A percentile compares a stretch with the other conserved stretches of the same genome.
Evolutionary conservation across 2,797 vertebrate species (phyloP).

Genomic region (Mormyrops attenuatus): DNA sequence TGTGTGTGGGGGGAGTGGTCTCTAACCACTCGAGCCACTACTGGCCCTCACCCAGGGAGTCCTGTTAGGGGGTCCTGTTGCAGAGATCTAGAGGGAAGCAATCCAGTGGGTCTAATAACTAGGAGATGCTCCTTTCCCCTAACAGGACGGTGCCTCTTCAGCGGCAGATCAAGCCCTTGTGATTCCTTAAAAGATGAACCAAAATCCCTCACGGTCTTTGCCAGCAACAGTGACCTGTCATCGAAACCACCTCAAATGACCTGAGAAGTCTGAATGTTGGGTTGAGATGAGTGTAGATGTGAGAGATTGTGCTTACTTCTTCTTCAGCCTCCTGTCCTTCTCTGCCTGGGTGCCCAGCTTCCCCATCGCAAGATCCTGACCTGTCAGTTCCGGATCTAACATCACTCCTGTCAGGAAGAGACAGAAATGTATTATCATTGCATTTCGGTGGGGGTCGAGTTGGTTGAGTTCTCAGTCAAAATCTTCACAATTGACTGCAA

Average conservation of each 20-base stretch:
- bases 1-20: background rate
- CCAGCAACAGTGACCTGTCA: background rate
- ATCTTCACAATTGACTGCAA: background rate
- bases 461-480: background rate
- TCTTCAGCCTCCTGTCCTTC: conserved; percentile 93
- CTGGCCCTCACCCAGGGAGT: background rate
- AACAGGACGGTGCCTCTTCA: background rate
- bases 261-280: background rate
- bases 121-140: background rate
- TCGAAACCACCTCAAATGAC: background rate
- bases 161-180: background rate
- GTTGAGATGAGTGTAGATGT: background rate
- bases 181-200: background rate
- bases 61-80: background rate
- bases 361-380: conserved; percentile 83
- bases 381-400: conserved; percentile 81
- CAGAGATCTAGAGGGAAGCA: background rate
- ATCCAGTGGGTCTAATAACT: background rate
- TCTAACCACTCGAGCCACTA: background rate
- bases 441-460: background rate
- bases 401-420: conserved; percentile 54
- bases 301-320: conserved; percentile 77
- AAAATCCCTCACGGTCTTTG: background rate
- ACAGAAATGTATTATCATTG: background rate
- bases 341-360: conserved; percentile 97